A percentile compares a stretch with the other conserved stretches of the same genome.
Conservation (phyloP, 2,888 invertebrate species). For the Eledona agricola region DNA sequence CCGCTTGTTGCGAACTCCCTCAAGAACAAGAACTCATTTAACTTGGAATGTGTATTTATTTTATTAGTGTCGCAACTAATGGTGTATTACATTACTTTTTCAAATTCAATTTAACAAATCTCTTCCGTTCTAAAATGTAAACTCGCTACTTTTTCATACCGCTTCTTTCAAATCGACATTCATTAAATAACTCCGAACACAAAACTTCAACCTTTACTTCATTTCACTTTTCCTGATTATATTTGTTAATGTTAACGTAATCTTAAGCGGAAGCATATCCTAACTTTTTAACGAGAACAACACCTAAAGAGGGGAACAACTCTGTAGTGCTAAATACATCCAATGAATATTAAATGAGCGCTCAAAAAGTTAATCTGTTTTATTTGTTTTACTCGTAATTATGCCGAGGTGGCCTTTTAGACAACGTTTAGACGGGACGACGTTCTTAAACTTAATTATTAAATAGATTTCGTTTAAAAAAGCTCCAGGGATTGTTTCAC, state of each 20-base stretch:
- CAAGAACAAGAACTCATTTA: slow-evolving; percentile 63
- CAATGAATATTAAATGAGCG: slow-evolving; percentile 46
- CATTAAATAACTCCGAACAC: slow-evolving; percentile 19
- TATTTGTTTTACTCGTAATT: slow-evolving; percentile 43
- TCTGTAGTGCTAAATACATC: slow-evolving; percentile 42
- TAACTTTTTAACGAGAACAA: slow-evolving; percentile 34
- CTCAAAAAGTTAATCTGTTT: slow-evolving; percentile 43
- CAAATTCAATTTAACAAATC: slow-evolving; percentile 44
- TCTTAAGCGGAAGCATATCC: slow-evolving; percentile 26
- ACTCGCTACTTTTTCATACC: slow-evolving; percentile 8
- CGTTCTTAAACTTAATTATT: too few species aligned
- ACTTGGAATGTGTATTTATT: slow-evolving; percentile 65
- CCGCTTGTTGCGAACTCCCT: slow-evolving; percentile 59
- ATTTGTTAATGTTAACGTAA: slow-evolving; percentile 17
- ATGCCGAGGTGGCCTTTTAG: slow-evolving; percentile 16
- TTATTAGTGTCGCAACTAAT: slow-evolving; percentile 62
- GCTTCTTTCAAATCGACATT: not conserved
- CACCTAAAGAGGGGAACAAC: slow-evolving; percentile 37
- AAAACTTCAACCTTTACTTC: too few species aligned
- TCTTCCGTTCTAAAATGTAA: slow-evolving; percentile 32
- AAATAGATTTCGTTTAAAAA: too few species aligned
- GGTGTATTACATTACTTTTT: slow-evolving; percentile 58
- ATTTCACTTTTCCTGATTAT: too few species aligned
- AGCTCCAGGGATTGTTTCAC: too few species aligned
- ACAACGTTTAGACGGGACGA: slow-evolving; percentile 2